Conservation (phyloP, 2,888 invertebrate species). For the Stenodera caucasica region DNA sequence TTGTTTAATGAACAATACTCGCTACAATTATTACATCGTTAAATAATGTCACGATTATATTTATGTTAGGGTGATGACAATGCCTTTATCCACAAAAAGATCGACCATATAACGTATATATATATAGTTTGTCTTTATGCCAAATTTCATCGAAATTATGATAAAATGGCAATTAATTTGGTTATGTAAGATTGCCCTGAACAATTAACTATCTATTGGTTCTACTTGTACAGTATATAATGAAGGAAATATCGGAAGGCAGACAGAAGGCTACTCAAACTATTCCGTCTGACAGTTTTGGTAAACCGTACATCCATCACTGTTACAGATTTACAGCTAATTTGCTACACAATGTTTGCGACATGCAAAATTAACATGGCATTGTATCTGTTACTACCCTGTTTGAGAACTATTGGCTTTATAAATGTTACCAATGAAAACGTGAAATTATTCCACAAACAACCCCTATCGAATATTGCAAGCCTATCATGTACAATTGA, state of each 20-base stretch:
- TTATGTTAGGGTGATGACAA: neutral
- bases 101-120: no score
- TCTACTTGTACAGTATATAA: slow-evolving; percentile 25
- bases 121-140: no score
- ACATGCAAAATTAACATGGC: slow-evolving; percentile 52
- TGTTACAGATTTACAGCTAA: slow-evolving; percentile 53
- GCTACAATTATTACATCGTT: slow-evolving; percentile 8
- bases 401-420: neutral
- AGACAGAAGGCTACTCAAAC: slow-evolving; percentile 34
- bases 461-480: neutral
- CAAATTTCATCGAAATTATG: no score
- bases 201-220: neutral
- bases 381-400: slow-evolving; percentile 39
- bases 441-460: neutral
- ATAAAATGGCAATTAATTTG: no score
- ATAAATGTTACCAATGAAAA: neutral
- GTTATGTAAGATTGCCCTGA: no score
- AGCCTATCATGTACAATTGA: neutral
- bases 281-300: slow-evolving; percentile 42
- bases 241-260: slow-evolving; percentile 41
- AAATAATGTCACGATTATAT: neutral
- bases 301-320: slow-evolving; percentile 49
- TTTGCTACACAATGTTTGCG: slow-evolving; percentile 52
- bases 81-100: neutral
- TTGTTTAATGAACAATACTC: slow-evolving; percentile 7